Percentiles rank a stretch among this genome's conserved stretches.
These are phyloP conservation scores for Phortica variegata DNA, from an alignment of 1,140 invertebrate genomes.

Conservation along the genomic window DNA sequence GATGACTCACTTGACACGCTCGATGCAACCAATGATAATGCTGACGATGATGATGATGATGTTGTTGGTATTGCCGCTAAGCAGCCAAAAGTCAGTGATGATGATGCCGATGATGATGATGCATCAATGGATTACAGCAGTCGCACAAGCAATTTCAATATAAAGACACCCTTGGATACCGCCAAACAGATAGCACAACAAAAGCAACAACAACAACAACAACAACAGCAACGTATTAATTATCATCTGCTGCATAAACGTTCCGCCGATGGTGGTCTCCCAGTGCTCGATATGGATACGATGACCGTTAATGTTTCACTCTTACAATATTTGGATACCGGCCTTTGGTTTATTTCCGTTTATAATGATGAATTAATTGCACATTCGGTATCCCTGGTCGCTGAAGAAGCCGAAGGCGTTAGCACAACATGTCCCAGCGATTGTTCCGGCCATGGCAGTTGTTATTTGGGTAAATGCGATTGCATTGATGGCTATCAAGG, in stretches of 20 bases:
- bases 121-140: conserved; percentile 24
- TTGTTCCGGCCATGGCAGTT: conserved; percentile 92
- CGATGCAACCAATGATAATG: too few species aligned
- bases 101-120: conserved; percentile 12
- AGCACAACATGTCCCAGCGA: conserved; percentile 90
- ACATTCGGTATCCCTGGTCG: conserved; percentile 76
- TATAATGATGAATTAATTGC: conserved; percentile 91
- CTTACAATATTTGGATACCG: conserved; percentile 86
- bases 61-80: too few species aligned
- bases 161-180: conserved; percentile 35
- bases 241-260: conserved; percentile 29
- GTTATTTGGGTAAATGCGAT: conserved; percentile 90
- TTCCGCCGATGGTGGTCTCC: conserved; percentile 55
- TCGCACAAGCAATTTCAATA: conserved; percentile 34
- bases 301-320: conserved; percentile 82
- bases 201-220: conserved; percentile 1
- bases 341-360: conserved; percentile 91
- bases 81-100: conserved; percentile 17
- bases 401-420: conserved; percentile 81
- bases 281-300: conserved; percentile 61
- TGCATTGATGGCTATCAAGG: conserved; percentile 95
- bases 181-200: conserved; percentile 32
- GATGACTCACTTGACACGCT: too few species aligned
- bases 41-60: too few species aligned
- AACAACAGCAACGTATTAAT: neutral